Percentiles rank a stretch among this genome's conserved stretches.
Conservation (phyloP, 1,140 invertebrate genomes). For the Heliconius melpomene region DNA sequence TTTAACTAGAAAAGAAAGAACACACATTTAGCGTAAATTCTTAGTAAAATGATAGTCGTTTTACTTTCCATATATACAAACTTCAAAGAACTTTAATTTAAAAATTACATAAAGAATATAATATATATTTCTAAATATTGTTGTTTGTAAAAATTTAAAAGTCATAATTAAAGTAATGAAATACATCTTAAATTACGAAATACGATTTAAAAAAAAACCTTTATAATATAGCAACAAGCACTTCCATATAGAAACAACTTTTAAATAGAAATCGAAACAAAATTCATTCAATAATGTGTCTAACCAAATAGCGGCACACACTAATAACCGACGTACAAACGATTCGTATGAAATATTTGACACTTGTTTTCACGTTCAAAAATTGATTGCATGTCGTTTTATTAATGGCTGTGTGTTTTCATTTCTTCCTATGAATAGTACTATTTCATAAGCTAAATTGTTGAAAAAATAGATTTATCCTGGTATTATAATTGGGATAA, state of each 20-base stretch:
- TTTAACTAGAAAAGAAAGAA: constrained; percentile 34
- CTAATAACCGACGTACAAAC: constrained; percentile 15
- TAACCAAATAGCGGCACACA: constrained; percentile 2
- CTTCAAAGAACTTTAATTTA: constrained; percentile 24
- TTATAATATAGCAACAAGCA: background rate
- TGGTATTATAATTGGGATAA: no score
- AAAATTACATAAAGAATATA: constrained; percentile 3
- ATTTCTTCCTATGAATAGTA: background rate
- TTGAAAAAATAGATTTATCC: background rate
- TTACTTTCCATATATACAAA: constrained; percentile 18
- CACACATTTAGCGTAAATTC: constrained; percentile 25
- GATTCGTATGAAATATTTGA: constrained; percentile 20
- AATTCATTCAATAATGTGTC: constrained; percentile 13
- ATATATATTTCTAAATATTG: background rate
- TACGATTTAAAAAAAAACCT: no score
- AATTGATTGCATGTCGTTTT: constrained; percentile 17
- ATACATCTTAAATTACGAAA: no score
- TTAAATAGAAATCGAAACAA: constrained; percentile 4
- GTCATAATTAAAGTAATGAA: no score
- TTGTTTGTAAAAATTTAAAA: background rate
- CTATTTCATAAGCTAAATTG: constrained; percentile 4
- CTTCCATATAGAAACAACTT: background rate
- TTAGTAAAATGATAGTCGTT: constrained; percentile 21
- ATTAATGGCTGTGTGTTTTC: constrained; percentile 10
- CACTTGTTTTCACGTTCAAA: constrained; percentile 20